phyloP scores from a whole-genome alignment of 2,113 vertebrate species.

The Centropus unirufus region DNA sequence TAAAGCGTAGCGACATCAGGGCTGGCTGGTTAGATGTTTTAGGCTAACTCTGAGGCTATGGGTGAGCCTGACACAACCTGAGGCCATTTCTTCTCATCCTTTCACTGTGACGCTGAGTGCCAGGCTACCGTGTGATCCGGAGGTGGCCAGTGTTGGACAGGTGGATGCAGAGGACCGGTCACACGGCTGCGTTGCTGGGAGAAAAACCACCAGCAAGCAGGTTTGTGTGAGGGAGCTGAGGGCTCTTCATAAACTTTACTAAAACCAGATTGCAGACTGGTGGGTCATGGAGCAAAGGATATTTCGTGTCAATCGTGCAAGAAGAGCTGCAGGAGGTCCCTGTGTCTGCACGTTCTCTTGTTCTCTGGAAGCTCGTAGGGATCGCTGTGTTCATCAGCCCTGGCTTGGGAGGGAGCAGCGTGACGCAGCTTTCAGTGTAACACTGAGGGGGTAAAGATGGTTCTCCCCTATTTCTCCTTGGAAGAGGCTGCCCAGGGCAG shows the following conservation, averaged over 20 bases:
- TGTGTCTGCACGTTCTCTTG: background rate
- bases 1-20: too few relatives aligned
- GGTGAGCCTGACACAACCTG: too few relatives aligned
- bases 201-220: background rate
- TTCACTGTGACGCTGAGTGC: background rate
- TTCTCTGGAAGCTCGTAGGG: background rate
- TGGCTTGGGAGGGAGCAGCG: background rate
- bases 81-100: too few relatives aligned
- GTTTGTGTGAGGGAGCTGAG: background rate
- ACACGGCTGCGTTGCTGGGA: background rate
- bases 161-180: rapidly evolving
- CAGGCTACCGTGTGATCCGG: background rate
- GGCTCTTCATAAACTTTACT: background rate
- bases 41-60: too few relatives aligned
- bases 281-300: background rate
- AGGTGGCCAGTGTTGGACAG: background rate
- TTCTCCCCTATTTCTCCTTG: background rate
- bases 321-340: too few relatives aligned
- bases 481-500: too few relatives aligned
- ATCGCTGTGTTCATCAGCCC: background rate
- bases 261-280: background rate
- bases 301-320: background rate
- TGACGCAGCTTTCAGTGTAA: background rate
- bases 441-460: background rate
- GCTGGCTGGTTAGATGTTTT: too few relatives aligned